Evolutionary conservation across 2,888 invertebrate genomes (phyloP).

Genomic region (Oegoconia quadripuncta): DNA sequence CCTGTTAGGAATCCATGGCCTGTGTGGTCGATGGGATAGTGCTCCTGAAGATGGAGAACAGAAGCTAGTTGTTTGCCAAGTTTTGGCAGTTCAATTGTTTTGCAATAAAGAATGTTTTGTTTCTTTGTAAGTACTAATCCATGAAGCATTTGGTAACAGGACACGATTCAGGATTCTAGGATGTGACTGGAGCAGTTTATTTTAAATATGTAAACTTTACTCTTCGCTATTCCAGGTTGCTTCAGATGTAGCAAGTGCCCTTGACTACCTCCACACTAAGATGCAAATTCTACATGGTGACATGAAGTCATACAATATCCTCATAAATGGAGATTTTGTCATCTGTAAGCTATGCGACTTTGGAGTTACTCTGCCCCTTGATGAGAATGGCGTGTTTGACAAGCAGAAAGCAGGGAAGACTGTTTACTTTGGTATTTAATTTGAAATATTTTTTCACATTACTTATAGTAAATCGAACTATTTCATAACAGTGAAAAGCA

Average conservation of each 20-base stretch:
- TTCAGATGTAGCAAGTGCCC: constrained; percentile 82
- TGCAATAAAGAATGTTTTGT: no score
- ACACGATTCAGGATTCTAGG: no score
- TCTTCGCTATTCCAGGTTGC: constrained; percentile 66
- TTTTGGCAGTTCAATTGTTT: no score
- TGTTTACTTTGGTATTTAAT: constrained; percentile 78
- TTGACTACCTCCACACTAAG: constrained; percentile 87
- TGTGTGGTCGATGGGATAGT: no score
- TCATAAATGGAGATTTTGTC: constrained; percentile 86
- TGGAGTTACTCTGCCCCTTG: constrained; percentile 87
- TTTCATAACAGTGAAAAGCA: no score
- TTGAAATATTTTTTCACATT: constrained; percentile 10
- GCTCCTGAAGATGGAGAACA: no score
- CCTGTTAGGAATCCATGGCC: no score
- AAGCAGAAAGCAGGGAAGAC: constrained; percentile 68
- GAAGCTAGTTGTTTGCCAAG: no score
- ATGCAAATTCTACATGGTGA: constrained; percentile 88
- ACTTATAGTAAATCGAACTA: no score
- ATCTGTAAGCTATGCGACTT: constrained; percentile 91
- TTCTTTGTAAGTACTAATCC: no score
- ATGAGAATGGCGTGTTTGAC: constrained; percentile 81
- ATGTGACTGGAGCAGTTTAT: not conserved
- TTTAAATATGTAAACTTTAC: not conserved
- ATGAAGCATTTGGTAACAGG: no score
- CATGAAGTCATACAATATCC: constrained; percentile 89